A percentile compares a stretch with the other conserved stretches of the same genome.
Conservation (phyloP, 2,888 invertebrate genomes). For the Tanypteryx hageni region DNA sequence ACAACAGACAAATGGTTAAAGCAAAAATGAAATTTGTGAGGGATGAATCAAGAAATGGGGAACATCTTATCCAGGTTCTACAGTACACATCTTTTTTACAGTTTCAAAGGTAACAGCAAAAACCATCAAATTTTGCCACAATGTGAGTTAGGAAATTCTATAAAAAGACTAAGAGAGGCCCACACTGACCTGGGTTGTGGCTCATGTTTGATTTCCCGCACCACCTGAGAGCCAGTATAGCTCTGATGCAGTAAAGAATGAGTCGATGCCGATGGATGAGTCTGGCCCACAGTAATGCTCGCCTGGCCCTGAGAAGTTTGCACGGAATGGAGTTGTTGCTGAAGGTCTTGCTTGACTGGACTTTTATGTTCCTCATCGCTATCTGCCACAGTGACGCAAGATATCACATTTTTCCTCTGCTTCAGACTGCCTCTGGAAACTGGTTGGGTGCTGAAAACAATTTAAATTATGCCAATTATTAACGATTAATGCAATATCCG, state of each 20-base stretch:
- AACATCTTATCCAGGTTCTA: not conserved
- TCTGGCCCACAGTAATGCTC: not conserved
- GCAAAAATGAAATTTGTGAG: too few species aligned
- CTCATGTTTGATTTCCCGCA: conserved; percentile 76
- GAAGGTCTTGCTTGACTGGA: conserved; percentile 73
- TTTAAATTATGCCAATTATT: too few species aligned
- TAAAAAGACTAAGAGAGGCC: not conserved
- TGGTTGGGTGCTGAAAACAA: conserved; percentile 69
- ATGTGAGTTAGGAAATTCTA: too few species aligned
- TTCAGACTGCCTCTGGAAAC: conserved; percentile 26
- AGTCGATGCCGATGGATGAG: not conserved
- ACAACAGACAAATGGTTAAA: too few species aligned
- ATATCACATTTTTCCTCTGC: conserved; percentile 83
- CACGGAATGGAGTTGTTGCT: conserved; percentile 69
- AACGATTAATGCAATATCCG: too few species aligned
- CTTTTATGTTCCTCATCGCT: conserved; percentile 83
- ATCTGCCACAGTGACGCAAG: conserved; percentile 87
- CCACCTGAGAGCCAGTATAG: conserved; percentile 44
- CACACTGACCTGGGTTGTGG: conserved; percentile 66
- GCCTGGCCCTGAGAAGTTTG: conserved; percentile 39
- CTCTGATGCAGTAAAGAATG: conserved; percentile 33
- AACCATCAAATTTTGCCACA: not conserved
- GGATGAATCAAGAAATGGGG: not conserved
- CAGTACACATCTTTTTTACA: not conserved
- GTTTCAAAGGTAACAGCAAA: not conserved